phyloP scores from a whole-genome alignment of 2,797 vertebrate species.

The Microchirus variegatus region DNA sequence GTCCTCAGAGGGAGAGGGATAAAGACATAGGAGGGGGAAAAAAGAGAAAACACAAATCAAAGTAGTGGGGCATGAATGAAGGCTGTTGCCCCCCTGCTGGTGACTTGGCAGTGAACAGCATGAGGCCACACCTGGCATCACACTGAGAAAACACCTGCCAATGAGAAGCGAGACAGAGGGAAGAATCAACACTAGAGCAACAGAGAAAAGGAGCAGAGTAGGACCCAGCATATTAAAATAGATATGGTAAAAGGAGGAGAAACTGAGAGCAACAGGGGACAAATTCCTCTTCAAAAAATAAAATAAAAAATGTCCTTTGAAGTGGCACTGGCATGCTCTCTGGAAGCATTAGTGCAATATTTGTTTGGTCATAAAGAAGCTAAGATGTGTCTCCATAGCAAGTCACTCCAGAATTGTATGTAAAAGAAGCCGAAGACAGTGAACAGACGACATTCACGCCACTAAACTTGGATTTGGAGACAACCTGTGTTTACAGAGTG shows the following conservation, averaged over 20 bases:
- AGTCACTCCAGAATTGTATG: no score
- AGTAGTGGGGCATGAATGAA: conserved; percentile 64
- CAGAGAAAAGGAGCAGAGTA: conserved; percentile 5
- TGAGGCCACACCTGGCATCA: conserved; percentile 56
- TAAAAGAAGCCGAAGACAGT: no score
- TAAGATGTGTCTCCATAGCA: background rate
- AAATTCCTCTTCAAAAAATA: background rate
- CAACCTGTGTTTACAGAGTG: no score
- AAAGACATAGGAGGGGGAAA: conserved; percentile 5
- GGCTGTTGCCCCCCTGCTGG: conserved; percentile 49
- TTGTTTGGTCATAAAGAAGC: background rate
- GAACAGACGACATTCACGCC: no score
- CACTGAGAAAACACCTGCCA: conserved; percentile 71
- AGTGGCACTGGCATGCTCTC: background rate
- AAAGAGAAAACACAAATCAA: conserved; percentile 26
- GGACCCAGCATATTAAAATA: background rate
- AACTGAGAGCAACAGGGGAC: background rate
- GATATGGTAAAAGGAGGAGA: background rate
- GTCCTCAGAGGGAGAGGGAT: background rate
- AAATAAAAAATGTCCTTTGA: background rate
- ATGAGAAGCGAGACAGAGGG: conserved; percentile 15
- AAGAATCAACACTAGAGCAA: conserved; percentile 24
- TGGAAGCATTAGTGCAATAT: background rate
- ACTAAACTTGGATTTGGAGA: no score
- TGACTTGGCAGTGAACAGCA: conserved; percentile 65